Evolutionary conservation across 1,140 invertebrate genomes (phyloP).

Genomic region (Stenopsyche tienmushanensis): DNA sequence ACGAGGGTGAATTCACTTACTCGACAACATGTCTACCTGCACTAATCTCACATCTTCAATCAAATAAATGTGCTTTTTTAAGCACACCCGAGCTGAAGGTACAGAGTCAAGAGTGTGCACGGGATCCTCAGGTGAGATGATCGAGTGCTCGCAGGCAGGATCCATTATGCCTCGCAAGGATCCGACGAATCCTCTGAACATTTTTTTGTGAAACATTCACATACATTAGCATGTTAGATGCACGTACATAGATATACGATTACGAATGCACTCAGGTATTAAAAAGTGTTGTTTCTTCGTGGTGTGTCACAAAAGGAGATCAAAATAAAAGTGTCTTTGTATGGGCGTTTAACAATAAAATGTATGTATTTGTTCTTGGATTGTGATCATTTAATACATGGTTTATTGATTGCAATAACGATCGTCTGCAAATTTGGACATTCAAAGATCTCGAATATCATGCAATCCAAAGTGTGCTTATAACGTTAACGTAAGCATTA

Average conservation of each 20-base stretch:
- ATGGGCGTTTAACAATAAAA: too few species aligned
- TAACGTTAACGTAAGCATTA: too few species aligned
- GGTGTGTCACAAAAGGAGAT: too few species aligned
- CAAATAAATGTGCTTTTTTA: conserved; percentile 35
- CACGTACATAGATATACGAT: not conserved
- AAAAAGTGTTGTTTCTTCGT: too few species aligned
- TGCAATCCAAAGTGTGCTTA: too few species aligned
- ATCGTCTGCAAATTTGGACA: too few species aligned
- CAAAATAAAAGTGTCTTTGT: too few species aligned
- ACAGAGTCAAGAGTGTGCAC: conserved; percentile 33
- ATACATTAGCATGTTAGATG: not conserved
- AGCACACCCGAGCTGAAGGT: not conserved
- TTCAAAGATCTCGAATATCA: too few species aligned
- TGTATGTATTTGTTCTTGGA: too few species aligned
- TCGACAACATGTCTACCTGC: conserved; percentile 39
- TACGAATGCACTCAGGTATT: too few species aligned
- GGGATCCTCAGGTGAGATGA: conserved; percentile 25
- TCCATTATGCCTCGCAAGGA: conserved; percentile 17
- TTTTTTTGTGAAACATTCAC: not conserved
- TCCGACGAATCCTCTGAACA: not conserved
- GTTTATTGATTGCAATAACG: too few species aligned
- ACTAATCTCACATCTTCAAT: conserved; percentile 41
- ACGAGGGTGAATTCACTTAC: conserved; percentile 43
- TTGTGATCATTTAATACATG: too few species aligned
- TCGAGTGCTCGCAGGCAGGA: conserved; percentile 21